Percentiles rank a stretch among this genome's conserved stretches.
Evolutionary conservation across 2,888 invertebrate genomes (phyloP).

Genomic region (Aphrophora alni): DNA sequence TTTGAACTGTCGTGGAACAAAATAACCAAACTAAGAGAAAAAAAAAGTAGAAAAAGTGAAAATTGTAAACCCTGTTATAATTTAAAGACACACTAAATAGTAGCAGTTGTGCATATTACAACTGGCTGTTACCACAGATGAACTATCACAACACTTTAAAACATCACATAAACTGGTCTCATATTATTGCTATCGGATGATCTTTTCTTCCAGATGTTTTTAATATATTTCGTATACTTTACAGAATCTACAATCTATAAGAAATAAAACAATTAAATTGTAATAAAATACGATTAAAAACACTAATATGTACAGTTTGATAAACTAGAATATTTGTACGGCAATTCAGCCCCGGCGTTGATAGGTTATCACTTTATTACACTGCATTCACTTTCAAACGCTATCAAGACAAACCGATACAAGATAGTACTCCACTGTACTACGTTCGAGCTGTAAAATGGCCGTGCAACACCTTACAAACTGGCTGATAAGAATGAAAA

Average conservation of each 20-base stretch:
- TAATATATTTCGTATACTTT: not conserved
- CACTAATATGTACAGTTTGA: slow-evolving; percentile 19
- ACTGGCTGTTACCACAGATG: not conserved
- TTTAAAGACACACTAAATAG: slow-evolving; percentile 15
- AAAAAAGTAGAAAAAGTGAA: slow-evolving; percentile 13
- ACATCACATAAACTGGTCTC: not conserved
- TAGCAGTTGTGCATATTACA: slow-evolving; percentile 2
- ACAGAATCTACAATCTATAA: not conserved
- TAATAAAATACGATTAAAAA: not conserved
- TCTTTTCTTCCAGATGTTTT: not conserved
- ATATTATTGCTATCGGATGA: not conserved
- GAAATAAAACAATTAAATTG: not conserved
- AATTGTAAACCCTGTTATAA: not conserved
- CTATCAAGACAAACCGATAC: not conserved
- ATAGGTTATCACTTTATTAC: not conserved
- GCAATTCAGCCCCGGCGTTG: not conserved
- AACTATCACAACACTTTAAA: not conserved
- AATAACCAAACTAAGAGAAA: slow-evolving; percentile 40
- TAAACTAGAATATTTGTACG: not conserved
- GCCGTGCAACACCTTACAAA: slow-evolving; percentile 7
- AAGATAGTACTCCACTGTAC: not conserved
- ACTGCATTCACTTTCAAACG: not conserved
- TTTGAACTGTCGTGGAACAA: not conserved
- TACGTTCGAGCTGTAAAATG: not conserved
- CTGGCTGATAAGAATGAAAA: slow-evolving; percentile 28